Base-by-base conservation (phyloP, 2,888 invertebrate species). In the Habroteleia sp. region DNA sequence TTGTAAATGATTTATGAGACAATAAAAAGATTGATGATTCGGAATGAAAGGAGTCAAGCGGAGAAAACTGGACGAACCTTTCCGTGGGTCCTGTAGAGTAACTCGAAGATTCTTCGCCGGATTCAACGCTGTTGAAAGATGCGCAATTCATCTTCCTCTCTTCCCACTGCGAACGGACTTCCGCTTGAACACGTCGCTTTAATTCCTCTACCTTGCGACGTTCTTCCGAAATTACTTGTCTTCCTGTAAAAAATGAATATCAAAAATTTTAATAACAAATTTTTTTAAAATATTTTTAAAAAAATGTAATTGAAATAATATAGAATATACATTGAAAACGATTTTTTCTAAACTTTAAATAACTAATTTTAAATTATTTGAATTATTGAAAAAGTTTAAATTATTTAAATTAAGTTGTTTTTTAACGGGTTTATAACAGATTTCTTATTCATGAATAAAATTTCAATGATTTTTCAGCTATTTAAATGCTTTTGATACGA, bases 221-320 rank as follows among this genome's bases (percentile, higher is more conserved):
- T 88, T 97, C 97, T 85, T 97, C 95, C 85, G 97, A 96, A 82
- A 97, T 96, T 75, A 97, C 95, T 91, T 95, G 94, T 81, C 95
- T 95, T 73, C 97, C 97, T 97, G 85, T 8, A 82, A 81, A 37
- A 72, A n/a, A n/a, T n/a, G n/a, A n/a, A n/a, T n/a, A n/a, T n/a
- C n/a, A n/a, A n/a, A n/a, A n/a, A n/a, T n/a, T n/a, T n/a, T n/a
- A n/a, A n/a, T n/a, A n/a, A n/a, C n/a, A n/a, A n/a, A n/a, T n/a
- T n/a, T n/a, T n/a, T n/a, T n/a, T n/a, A n/a, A n/a, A n/a, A n/a
- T n/a, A n/a, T n/a, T n/a, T n/a, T n/a, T n/a, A n/a, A n/a, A n/a
- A n/a, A n/a, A n/a, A n/a, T n/a, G n/a, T n/a, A n/a, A n/a, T n/a
- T n/a, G n/a, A n/a, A n/a, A n/a, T n/a, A n/a, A n/a, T n/a, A n/a